Base-by-base conservation (phyloP, 2,113 vertebrate species). In the Oryctolagus cuniculus region DNA sequence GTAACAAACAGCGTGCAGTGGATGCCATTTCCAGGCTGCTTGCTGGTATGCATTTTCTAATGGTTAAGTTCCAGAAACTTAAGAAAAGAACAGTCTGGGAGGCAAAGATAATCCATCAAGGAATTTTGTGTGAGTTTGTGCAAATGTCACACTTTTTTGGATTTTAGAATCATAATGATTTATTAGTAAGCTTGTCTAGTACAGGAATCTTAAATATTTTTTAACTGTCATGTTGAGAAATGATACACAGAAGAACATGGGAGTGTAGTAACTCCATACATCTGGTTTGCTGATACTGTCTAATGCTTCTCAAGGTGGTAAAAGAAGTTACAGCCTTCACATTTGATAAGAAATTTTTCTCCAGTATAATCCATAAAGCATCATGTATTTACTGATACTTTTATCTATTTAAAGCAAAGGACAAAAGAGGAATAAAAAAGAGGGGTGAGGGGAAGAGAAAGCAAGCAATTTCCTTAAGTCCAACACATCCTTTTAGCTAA, bases 331-430 rank as follows among this genome's bases (percentile, higher is more conserved):
- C 25, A 58, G 7, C n/a, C 25, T 74, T 67, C 24, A 66, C 27
- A 74, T 49, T 3, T 34, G 90, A 29, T 77, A 69, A 10, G 34
- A 66, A 90, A 15, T 63, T 81, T 51, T 53, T 51, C 86, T 80
- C 80, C 80, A 61, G 51, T 49, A 36, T 38, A 89, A 80, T 69
- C 44, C 74, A 90, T 29, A 49, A 15, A 73, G 25, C 10, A 77
- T 27, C 75, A 95, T 90, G 27, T 79, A 87, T 78, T 78, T 84
- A 87, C 58, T 21, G n/a, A 93, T 21, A 80, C 7, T 64, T 93
- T 88, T 75, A 67, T 87, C 10, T 89, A 49, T 66, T 85, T 85
- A 84, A 85, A 88, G 63, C 38, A 90, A 83, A 58, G 19, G 38
- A 83, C 87, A 91, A 6, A 29, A 34, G 64, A 31, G 15, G 38